A percentile compares a stretch with the other conserved stretches of the same genome.
phyloP scores from a whole-genome alignment of 1,140 invertebrate species.

The Probaryconus sp. region DNA sequence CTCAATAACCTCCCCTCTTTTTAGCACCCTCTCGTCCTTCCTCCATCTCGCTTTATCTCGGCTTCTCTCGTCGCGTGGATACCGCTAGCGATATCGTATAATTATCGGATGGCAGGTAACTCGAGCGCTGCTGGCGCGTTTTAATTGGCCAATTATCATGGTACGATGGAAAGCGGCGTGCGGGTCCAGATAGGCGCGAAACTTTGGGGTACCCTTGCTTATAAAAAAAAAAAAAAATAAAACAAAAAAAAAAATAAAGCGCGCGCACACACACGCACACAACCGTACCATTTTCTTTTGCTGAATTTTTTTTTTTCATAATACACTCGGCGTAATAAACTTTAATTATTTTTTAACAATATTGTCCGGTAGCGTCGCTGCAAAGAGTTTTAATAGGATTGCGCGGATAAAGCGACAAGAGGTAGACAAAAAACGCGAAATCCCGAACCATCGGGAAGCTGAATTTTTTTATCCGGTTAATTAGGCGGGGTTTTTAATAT shows the following conservation, averaged over 20 bases:
- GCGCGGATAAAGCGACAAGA: constrained; percentile 18
- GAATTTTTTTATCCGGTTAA: constrained; percentile 33
- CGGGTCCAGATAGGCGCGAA: constrained; percentile 76
- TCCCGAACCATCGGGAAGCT: constrained; percentile 12
- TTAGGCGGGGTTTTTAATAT: constrained; percentile 44
- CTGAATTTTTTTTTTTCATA: constrained; percentile 32
- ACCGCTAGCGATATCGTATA: constrained; percentile 75
- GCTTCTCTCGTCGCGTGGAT: constrained; percentile 71
- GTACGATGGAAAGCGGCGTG: constrained; percentile 71
- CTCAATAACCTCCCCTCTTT: constrained; percentile 57
- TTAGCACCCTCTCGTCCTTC: constrained; percentile 57
- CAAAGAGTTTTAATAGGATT: constrained; percentile 52
- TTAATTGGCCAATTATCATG: constrained; percentile 79
- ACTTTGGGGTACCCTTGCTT: constrained; percentile 72
- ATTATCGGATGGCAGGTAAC: constrained; percentile 78
- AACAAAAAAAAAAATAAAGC: no score
- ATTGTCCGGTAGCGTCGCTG: constrained; percentile 32
- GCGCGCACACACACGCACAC: constrained; percentile 68
- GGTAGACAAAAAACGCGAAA: not conserved
- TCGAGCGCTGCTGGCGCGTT: constrained; percentile 73
- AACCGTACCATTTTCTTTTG: constrained; percentile 64
- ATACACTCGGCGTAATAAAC: constrained; percentile 38
- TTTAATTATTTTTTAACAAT: constrained; percentile 57
- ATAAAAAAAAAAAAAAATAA: no score
- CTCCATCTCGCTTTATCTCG: constrained; percentile 61